These are phyloP conservation scores for Pantherophis guttatus DNA, from an alignment of 2,113 vertebrate species.

Conservation along the genomic window DNA sequence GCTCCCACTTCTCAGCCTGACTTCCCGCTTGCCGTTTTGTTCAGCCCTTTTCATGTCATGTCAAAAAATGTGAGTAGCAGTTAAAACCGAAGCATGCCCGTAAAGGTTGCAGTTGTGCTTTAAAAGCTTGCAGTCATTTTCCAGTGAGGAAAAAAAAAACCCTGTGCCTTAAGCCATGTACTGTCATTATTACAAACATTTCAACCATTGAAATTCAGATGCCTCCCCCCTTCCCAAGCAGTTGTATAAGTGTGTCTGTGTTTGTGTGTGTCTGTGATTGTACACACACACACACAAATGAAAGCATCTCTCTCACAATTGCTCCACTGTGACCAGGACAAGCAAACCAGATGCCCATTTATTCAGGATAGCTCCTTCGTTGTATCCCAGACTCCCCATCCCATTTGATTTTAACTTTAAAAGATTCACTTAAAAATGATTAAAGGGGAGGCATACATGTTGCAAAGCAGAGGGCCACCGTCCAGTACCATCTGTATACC, in stretches of 20 bases:
- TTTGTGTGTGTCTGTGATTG: neutral
- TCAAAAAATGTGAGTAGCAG: neutral
- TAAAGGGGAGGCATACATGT: neutral
- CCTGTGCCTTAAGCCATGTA: neutral
- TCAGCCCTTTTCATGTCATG: neutral
- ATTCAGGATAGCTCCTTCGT: neutral
- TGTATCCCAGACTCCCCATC: neutral
- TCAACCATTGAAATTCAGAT: neutral
- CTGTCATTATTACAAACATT: neutral
- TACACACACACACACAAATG: neutral
- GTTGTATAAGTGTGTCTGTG: neutral
- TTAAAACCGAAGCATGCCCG: neutral
- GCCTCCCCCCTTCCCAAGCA: neutral
- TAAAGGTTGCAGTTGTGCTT: neutral
- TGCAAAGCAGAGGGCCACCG: neutral
- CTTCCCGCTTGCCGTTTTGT: neutral
- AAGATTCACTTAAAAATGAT: neutral
- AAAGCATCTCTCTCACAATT: neutral
- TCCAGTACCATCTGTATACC: neutral
- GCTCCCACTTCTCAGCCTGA: neutral
- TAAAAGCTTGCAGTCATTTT: neutral
- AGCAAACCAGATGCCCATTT: neutral
- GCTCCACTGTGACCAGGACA: neutral
- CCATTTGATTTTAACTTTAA: neutral
- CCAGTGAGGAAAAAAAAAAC: neutral